Percentiles rank a stretch among this genome's conserved stretches.
These are phyloP conservation scores for Neofelis nebulosa DNA, from an alignment of 2,113 vertebrate species.

Conservation along the genomic window DNA sequence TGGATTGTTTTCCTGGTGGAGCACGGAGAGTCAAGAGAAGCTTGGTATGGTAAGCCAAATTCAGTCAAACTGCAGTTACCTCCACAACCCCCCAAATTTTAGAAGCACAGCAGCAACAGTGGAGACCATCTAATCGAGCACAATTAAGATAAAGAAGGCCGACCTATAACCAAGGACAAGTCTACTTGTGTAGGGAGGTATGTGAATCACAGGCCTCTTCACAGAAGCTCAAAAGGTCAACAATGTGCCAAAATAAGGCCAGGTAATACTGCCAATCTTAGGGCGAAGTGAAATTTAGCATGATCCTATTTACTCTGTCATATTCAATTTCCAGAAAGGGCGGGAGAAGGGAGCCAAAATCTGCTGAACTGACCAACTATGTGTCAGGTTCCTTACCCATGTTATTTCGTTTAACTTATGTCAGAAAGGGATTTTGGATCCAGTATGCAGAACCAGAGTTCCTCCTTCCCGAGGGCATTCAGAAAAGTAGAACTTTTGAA, in stretches of 20 bases:
- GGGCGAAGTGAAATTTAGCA: not conserved
- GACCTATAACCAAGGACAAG: not conserved
- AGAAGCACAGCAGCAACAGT: not conserved
- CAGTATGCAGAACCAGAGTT: not conserved
- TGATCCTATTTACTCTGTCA: not conserved
- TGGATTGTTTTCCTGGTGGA: not conserved
- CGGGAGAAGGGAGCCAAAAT: not conserved
- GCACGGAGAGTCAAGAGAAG: not conserved
- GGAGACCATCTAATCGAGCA: not conserved
- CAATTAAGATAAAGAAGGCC: not conserved
- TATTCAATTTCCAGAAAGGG: not conserved
- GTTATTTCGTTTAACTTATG: not conserved
- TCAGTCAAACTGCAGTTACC: not conserved
- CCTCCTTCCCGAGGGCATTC: not conserved
- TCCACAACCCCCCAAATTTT: not conserved
- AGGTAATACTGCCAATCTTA: not conserved
- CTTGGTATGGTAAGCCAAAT: slow-evolving; percentile 24
- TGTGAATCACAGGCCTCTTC: not conserved
- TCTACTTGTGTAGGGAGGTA: not conserved
- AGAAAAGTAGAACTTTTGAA: not conserved
- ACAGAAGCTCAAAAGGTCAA: not conserved
- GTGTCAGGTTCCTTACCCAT: not conserved
- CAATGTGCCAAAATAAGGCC: not conserved
- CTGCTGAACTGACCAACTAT: not conserved
- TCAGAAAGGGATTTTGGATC: not conserved